Evolutionary conservation across 2,888 invertebrate genomes (phyloP).

Genomic region (Habrosyne pyritoides): DNA sequence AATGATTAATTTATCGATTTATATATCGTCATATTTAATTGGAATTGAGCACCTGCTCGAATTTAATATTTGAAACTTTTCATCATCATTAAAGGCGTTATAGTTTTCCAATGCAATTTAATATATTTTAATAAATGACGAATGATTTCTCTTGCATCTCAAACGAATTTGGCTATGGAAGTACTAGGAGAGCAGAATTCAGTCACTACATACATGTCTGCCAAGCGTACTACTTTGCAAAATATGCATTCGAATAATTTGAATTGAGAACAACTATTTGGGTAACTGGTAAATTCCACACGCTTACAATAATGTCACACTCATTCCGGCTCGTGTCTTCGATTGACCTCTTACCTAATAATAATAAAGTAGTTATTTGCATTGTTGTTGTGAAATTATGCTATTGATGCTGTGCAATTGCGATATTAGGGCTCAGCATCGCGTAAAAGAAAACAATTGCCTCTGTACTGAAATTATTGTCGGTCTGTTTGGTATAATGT

Average conservation of each 20-base stretch:
- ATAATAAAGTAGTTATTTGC: neutral
- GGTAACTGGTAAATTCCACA: neutral
- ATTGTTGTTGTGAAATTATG: neutral
- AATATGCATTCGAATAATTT: neutral
- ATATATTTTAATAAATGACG: no score
- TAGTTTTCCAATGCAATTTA: slow-evolving; percentile 14
- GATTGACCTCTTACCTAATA: neutral
- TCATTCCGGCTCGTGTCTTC: neutral
- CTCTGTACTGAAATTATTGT: neutral
- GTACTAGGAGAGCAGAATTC: no score
- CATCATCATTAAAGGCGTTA: neutral
- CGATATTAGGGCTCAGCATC: neutral
- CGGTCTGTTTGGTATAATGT: neutral
- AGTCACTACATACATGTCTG: no score
- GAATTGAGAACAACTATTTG: neutral
- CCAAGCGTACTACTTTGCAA: no score
- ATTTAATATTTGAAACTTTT: neutral
- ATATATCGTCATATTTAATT: slow-evolving; percentile 1
- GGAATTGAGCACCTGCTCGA: neutral
- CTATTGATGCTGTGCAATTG: neutral
- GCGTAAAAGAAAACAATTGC: neutral
- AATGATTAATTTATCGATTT: slow-evolving; percentile 6
- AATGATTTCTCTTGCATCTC: no score
- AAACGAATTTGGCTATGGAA: no score
- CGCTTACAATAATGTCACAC: neutral